Percentiles rank a stretch among this genome's conserved stretches.
Conservation (phyloP, 30 jellyfish, hydroid and myxozoan species). For the Catostylus mosaicus region DNA sequence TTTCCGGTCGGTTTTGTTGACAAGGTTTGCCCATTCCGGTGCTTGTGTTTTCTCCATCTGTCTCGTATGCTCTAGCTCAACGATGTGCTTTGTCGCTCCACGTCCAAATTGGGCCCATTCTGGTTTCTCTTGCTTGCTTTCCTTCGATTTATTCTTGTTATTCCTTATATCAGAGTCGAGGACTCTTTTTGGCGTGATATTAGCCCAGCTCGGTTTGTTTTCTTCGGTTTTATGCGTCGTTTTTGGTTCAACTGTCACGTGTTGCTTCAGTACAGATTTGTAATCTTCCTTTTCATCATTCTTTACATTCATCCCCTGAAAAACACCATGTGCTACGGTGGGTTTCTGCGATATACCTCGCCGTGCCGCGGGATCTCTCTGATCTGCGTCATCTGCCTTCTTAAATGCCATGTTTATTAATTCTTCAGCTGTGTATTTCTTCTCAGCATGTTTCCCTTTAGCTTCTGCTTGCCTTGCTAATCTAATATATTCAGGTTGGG, state of each 20-base stretch:
- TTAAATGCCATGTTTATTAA: slow-evolving; percentile 58
- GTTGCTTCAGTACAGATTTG: slow-evolving; percentile 59
- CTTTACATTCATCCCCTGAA: slow-evolving; percentile 42
- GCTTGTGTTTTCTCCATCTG: slow-evolving; percentile 27
- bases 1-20: slow-evolving; percentile 43
- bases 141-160: slow-evolving; percentile 29
- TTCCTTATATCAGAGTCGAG: slow-evolving; percentile 35
- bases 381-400: slow-evolving; percentile 66
- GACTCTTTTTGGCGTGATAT: slow-evolving; percentile 34
- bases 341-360: slow-evolving; percentile 53
- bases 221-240: slow-evolving; percentile 24
- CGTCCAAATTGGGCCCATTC: slow-evolving; percentile 73
- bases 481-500: slow-evolving; percentile 53
- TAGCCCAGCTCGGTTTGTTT: slow-evolving; percentile 71
- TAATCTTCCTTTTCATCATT: slow-evolving; percentile 57
- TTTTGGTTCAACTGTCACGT: slow-evolving; percentile 50
- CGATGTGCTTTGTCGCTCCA: slow-evolving; percentile 40
- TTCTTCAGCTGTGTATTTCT: slow-evolving; percentile 59
- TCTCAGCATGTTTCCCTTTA: slow-evolving; percentile 23
- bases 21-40: slow-evolving; percentile 70
- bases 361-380: slow-evolving; percentile 62
- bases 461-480: slow-evolving; percentile 31
- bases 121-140: slow-evolving; percentile 49
- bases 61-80: slow-evolving; percentile 36
- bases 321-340: slow-evolving; percentile 25